Base-by-base conservation (phyloP, 2,113 vertebrate genomes). In the Gallinago undulata region DNA sequence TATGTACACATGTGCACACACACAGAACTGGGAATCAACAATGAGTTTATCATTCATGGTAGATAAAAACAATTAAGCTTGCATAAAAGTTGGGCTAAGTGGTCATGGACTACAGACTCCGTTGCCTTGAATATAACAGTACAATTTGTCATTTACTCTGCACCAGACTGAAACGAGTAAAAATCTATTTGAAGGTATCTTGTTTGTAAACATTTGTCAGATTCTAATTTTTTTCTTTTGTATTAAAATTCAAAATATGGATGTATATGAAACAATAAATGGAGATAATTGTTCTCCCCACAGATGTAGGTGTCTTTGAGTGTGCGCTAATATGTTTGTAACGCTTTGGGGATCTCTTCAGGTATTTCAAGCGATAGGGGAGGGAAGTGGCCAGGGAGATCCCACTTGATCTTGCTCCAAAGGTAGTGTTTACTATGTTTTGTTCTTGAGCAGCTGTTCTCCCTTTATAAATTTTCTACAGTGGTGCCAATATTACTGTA, bases 201-300 rank as follows among this genome's bases (percentile, higher is more conserved):
- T 98, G 98, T 99, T 99, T 99, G 99, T 99, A 99, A 99, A 99
- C 98, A 98, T 98, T 98, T 98, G 98, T 98, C 98, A 98, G 97
- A 98, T 98, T 98, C 98, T 98, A 98, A 98, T 98, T 98, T 98
- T 98, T 98, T 98, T 97, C 97, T 98, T 98, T 98, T 98, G 98
- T 98, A 98, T 98, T 98, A 98, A 98, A 98, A 98, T 98, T 98
- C 97, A 98, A 97, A 98, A 98, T 98, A 98, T 98, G 98, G 98
- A 98, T 98, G 98, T 98, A 98, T 98, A 98, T 98, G 98, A 98
- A 98, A 98, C 95, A 96, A 98, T 98, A 98, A 98, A 98, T 98
- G 98, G 98, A 98, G 98, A 98, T 97, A 23, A 62, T 96, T 98
- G 97, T 97, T 98, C 98, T 98, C 98, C 97, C 98, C 98, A 97